Evolutionary conservation across 2,888 invertebrate species (phyloP).

Genomic region (Melitaea athalia): DNA sequence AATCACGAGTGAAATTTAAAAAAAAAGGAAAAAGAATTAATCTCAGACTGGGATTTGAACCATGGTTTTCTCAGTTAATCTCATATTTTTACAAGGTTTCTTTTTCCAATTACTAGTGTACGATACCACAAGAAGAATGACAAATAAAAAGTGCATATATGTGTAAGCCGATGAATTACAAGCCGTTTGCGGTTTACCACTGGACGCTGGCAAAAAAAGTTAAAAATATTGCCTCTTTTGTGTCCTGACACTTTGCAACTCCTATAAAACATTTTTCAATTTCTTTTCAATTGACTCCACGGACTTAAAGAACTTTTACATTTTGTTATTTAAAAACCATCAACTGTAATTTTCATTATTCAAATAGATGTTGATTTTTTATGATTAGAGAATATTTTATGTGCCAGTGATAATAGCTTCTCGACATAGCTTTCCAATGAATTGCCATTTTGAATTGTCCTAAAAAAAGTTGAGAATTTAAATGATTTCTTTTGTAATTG

Average conservation of each 20-base stretch:
- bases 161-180: conserved; percentile 32
- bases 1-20: too few relatives aligned
- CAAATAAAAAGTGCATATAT: conserved; percentile 20
- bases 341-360: not conserved
- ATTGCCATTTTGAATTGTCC: conserved; percentile 18
- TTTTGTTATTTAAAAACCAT: not conserved
- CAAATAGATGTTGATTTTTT: not conserved
- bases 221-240: conserved; percentile 45
- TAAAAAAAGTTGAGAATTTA: conserved; percentile 13
- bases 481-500: conserved; percentile 26
- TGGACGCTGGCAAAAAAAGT: conserved; percentile 49
- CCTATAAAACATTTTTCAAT: conserved; percentile 41
- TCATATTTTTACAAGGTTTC: not conserved
- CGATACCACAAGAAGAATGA: conserved; percentile 16
- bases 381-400: not conserved
- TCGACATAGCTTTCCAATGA: conserved; percentile 25
- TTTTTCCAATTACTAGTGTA: conserved; percentile 9
- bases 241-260: conserved; percentile 43
- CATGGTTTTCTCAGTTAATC: too few relatives aligned
- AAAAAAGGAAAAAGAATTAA: too few relatives aligned
- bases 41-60: too few relatives aligned
- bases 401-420: not conserved
- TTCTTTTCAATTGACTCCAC: not conserved
- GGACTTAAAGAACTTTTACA: not conserved
- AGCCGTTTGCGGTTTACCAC: conserved; percentile 62